Base-by-base conservation (phyloP, 2,113 vertebrate genomes). In the Indicator maculatus region DNA sequence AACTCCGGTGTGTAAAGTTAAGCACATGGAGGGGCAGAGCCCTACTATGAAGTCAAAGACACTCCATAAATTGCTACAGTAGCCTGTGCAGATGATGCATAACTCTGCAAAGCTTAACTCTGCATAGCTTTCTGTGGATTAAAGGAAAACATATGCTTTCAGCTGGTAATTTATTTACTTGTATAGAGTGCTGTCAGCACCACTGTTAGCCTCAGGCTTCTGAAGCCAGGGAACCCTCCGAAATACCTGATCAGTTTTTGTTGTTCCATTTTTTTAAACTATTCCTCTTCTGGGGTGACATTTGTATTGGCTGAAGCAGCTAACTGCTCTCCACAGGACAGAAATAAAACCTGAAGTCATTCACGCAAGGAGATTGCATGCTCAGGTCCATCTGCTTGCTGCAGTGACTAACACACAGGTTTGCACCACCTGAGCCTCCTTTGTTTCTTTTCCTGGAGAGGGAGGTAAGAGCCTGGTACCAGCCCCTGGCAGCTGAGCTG, bases 121-220 rank as follows among this genome's bases (percentile, higher is more conserved):
- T 76, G n/a, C 44, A 1, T 1, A 0, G 27, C 50, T n/a, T 84
- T 82, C 70, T 71, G 65, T 39, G 44, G 38, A 71, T 90, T 80
- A 88, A 82, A 87, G 73, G 41, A 70, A 89, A 59, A 16, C 31
- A 31, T 30, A 26, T 38, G 67, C 61, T 88, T 73, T 86, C 90
- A 84, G 58, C 20, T 75, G 76, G 59, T 86, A 64, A 82, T 90
- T 78, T 93, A 55, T 93, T 93, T 94, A 72, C 24, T 89, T 65
- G 15, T 65, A 31, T 59, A 61, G 55, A 55, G 2, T 72, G 91
- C 79, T 95, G 64, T 75, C 67, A 41, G 63, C 53, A 86, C 73
- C 44, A 17, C 61, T 0, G 0, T 88, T 63, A 65, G 39, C 73
- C n/a, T 75, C 76, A 45, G 66, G 65, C 76, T 93, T 94, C 66